Conservation (phyloP, 2,113 vertebrate species). For the Antechinus flavipes region DNA sequence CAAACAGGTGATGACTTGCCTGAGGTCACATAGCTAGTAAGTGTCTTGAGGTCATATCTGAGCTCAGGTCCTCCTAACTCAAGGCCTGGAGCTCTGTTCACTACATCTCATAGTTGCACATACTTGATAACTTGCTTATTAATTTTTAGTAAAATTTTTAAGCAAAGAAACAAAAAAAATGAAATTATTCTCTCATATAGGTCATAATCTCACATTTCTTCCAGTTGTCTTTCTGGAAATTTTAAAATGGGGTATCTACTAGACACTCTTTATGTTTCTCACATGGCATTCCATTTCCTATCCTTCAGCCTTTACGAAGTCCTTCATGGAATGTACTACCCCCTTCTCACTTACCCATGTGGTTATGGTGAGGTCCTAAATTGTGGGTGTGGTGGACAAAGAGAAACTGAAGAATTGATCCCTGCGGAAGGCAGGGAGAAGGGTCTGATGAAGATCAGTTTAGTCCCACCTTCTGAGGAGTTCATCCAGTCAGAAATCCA, state of each 20-base stretch:
- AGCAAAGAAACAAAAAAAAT: not conserved
- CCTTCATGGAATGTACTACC: not conserved
- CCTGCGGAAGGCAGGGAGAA: no score
- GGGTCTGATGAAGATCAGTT: no score
- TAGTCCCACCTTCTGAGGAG: no score
- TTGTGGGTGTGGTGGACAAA: no score
- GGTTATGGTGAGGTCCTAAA: not conserved
- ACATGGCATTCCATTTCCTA: not conserved
- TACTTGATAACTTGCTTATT: not conserved
- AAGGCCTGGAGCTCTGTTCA: not conserved
- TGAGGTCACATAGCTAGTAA: no score
- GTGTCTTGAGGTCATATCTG: no score
- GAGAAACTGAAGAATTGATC: no score
- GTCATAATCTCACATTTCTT: not conserved
- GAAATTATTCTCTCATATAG: not conserved
- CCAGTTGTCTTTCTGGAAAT: not conserved
- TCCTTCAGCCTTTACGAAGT: not conserved
- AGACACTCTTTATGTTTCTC: not conserved
- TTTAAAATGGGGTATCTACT: not conserved
- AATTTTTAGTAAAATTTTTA: not conserved
- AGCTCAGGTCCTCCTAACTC: no score
- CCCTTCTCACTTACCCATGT: constrained; percentile 22
- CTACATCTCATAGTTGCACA: not conserved
- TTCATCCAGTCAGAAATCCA: no score
- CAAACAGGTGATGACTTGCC: not conserved